Evolutionary conservation across 2,888 invertebrate genomes (phyloP).

Genomic region (Acrobeloides nanus): DNA sequence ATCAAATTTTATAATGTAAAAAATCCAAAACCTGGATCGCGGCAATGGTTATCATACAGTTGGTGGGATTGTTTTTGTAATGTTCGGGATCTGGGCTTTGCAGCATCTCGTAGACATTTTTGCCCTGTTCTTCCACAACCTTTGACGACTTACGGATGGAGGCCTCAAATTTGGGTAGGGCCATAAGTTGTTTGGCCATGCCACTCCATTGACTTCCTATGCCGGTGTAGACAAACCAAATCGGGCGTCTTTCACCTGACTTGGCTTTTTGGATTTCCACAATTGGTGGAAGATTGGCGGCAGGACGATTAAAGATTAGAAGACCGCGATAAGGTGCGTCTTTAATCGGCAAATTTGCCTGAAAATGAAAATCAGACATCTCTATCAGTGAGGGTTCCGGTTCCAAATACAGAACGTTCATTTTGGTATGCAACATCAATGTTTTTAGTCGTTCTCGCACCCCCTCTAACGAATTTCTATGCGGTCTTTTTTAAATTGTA

Average conservation of each 20-base stretch:
- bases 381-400: too few relatives aligned
- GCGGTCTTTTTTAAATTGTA: too few relatives aligned
- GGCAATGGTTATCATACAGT: constrained; percentile 86
- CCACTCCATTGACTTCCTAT: constrained; percentile 98
- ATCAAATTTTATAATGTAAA: neutral
- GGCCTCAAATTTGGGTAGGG: constrained; percentile 70
- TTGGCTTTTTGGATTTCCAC: constrained; percentile 45
- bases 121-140: constrained; percentile 68
- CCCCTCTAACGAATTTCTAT: too few relatives aligned
- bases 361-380: constrained; percentile 11
- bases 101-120: constrained; percentile 75
- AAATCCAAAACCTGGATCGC: constrained; percentile 71
- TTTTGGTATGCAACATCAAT: too few relatives aligned
- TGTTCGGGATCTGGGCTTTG: constrained; percentile 64
- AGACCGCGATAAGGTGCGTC: constrained; percentile 69
- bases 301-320: constrained; percentile 65
- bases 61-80: constrained; percentile 68
- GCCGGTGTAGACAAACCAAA: constrained; percentile 92
- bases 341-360: constrained; percentile 65
- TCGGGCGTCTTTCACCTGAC: constrained; percentile 57
- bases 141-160: constrained; percentile 62
- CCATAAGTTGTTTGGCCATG: constrained; percentile 83
- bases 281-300: constrained; percentile 39
- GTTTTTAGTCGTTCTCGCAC: too few relatives aligned
- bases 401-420: too few relatives aligned